A percentile compares a stretch with the other conserved stretches of the same genome.
phyloP scores from a whole-genome alignment of 2,113 vertebrate genomes.

The Serinus canaria region DNA sequence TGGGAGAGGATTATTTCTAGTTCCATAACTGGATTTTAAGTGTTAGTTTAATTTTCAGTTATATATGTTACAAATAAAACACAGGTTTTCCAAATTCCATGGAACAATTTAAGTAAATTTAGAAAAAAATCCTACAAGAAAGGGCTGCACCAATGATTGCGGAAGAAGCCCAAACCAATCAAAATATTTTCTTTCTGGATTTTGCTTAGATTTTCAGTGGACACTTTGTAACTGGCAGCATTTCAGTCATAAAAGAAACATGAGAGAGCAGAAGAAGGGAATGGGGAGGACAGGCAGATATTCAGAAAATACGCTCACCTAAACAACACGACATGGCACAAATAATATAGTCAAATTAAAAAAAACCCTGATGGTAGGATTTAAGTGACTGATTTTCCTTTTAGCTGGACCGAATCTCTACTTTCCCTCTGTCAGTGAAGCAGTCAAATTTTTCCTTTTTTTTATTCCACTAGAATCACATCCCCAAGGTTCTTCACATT shows the following conservation, averaged over 20 bases:
- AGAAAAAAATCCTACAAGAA: not conserved
- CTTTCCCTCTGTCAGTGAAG: not conserved
- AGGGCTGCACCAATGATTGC: not conserved
- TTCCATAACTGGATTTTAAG: not conserved
- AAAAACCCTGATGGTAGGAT: not conserved
- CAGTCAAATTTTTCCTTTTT: not conserved
- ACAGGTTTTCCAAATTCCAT: not conserved
- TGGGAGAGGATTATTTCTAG: not conserved
- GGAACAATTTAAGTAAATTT: not conserved
- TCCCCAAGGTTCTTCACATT: not conserved
- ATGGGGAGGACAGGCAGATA: too few relatives aligned
- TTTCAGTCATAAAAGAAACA: not conserved
- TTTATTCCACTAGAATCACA: not conserved
- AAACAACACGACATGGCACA: not conserved
- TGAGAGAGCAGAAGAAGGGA: not conserved
- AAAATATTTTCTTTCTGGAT: not conserved
- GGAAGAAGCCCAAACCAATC: not conserved
- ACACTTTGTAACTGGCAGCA: not conserved
- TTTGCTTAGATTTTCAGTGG: not conserved
- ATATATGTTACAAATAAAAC: not conserved
- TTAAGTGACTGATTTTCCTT: not conserved
- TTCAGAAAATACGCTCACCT: not conserved
- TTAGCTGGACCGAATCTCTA: not conserved
- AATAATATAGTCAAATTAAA: not conserved
- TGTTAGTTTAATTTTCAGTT: not conserved